Base-by-base conservation (phyloP, 2,113 vertebrate genomes). In the Pholis gunnellus region DNA sequence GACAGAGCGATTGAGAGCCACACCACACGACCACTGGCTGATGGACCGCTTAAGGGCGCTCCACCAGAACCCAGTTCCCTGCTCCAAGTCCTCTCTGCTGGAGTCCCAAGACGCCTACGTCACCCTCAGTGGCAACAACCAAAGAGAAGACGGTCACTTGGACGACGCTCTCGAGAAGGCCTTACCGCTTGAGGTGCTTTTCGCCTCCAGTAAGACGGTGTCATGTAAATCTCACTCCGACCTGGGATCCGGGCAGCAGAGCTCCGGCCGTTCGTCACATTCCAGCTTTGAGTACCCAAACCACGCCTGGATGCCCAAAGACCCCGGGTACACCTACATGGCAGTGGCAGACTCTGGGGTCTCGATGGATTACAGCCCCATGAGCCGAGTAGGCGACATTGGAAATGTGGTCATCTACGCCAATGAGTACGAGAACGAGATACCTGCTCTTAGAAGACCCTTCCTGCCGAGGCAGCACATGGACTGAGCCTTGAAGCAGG, bases 291-390 rank as follows among this genome's bases (percentile, higher is more conserved):
- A 97, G 80, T 95, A 95, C 76, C 95, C 96, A 7, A 94, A 95
- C 11, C 81, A 91, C 5, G 84, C 70, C 14, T 96, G 95, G 72
- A 88, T 88, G 7, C 73, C 91, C 22, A 95, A 95, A 11, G 88
- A 82, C 42, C 89, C 88, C 0, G 93, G 93, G 72, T 96, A 96
- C 85, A 87, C 94, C 29, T 97, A 96, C 87, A 95, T 96, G 84
- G 87, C 95, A 36, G 95, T 95, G 25, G 96, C 96, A 0, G 96
- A 97, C 79, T 97, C 96, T 0, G 96, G 96, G 0, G 95, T 97
- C 42, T 97, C 95, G 1, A 95, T 96, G 75, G 96, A 97, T 83
- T 97, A 96, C 75, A 97, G 95, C 79, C 93, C 94, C 1, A 95
- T 94, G 88, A 94, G 81, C 83, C 88, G 89, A 77, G 78, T 31